These are phyloP conservation scores for Campaea margaritaria DNA, from an alignment of 2,888 invertebrate species.

Conservation along the genomic window DNA sequence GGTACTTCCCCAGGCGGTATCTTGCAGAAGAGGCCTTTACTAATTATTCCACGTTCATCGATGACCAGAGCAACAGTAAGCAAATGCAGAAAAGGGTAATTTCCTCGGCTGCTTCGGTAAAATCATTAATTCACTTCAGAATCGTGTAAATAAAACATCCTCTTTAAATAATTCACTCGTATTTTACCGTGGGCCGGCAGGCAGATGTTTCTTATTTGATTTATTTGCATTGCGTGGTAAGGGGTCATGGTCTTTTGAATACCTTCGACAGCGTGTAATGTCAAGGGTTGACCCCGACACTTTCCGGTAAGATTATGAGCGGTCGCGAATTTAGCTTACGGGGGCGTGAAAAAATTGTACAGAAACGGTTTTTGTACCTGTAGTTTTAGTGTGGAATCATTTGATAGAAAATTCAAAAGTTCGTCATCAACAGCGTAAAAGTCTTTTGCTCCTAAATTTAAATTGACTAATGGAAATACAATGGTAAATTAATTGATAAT, in stretches of 20 bases:
- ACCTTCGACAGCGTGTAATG: constrained; percentile 12
- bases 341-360: background rate
- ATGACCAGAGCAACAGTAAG: background rate
- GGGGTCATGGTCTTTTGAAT: constrained; percentile 21
- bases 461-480: no score
- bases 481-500: no score
- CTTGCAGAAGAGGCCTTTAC: no score
- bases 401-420: no score
- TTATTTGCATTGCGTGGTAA: constrained; percentile 25
- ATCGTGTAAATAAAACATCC: constrained; percentile 6
- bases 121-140: background rate
- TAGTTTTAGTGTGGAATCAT: no score
- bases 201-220: constrained; percentile 27
- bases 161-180: constrained; percentile 3
- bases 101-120: constrained; percentile 2
- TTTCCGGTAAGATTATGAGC: background rate
- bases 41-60: background rate
- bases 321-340: background rate
- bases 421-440: no score
- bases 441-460: no score
- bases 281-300: constrained; percentile 12
- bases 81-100: background rate
- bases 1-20: no score
- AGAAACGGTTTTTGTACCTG: no score
- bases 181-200: background rate